Evolutionary conservation across 2,797 vertebrate genomes (phyloP), one percentile per base, ranked within the genome.

Genomic region (Onychomys torridus): DNA sequence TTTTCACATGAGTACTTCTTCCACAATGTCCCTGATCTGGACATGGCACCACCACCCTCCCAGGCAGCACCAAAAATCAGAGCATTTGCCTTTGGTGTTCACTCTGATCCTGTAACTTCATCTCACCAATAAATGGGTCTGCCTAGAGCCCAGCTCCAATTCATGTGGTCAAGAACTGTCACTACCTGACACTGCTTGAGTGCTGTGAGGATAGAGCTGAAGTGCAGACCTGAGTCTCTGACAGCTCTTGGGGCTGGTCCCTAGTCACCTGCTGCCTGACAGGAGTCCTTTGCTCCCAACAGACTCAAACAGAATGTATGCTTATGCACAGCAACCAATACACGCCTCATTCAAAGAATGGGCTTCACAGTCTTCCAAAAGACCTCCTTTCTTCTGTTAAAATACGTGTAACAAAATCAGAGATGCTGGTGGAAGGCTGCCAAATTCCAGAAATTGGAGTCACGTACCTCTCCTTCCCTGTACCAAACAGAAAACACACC

Each of bases 401-500:
- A 89, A 91, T 55, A 85, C 57, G 82, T 46, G 16, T 78, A 88
- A 75, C 65, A 82, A 94, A 94, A 82, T 79, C 73, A 90, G 77
- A 95, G 83, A 79, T 67, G 76, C 34, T 40, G 37, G 89, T 37
- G 29, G 13, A 94, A 77, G 87, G 87, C 55, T 78, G 88, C 92
- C 87, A 92, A 79, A 94, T 96, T 83, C 95, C 90, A 61, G 88
- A 90, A 92, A 82, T 12, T 61, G 43, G 67, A 93, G 71, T 96
- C 95, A 63, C n/a, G 43, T 27, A 43, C 69, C 69, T 93, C 78
- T 73, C 65, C 32, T 93, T 97, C 91, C 94, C 95, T 77, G 63
- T 52, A 67, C 83, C 34, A 88, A 97, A 94, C 37, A 96, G 77
- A 96, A 95, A 95, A 93, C 69, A 82, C 43, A 32, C 46, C 52